Evolutionary conservation across 2,888 invertebrate genomes (phyloP), one percentile per base, ranked within the genome.

Genomic region (Strigamia crassipes): DNA sequence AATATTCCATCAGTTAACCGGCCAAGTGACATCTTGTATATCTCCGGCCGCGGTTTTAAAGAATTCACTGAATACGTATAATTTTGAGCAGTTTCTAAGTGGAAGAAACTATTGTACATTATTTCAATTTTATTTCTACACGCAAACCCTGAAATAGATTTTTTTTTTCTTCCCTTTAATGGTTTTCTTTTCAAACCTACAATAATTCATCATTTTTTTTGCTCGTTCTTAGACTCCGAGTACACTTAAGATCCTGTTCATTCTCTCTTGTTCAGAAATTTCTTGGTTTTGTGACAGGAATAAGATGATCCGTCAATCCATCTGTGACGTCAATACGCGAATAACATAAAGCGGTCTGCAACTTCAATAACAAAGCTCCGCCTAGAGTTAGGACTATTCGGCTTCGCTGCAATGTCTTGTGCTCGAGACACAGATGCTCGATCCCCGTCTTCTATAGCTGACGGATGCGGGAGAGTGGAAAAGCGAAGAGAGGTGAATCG

Each of bases 341-440:
- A 27, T 23, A 73, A 73, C 73, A 73, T 27, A 73, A 73, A 23
- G 27, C 73, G 73, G 73, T 73, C 27, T 73, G 73, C 73, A 73
- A 73, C 73, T 73, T 31, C 31, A 73, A 73, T 73, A 73, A 73
- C 73, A 73, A 73, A 73, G 73, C 73, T 73, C 73, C 73, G 73
- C 73, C 73, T 73, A 12, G 31, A 73, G 73, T 31, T 73, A 73
- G 31, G 73, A 31, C 73, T 73, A 73, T 73, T 73, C 73, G 73
- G 73, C 73, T 73, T 73, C 73, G 13, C 73, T 73, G 73, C 73
- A 31, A 13, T n/a, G 73, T 73, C 73, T 23, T 31, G 66, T n/a
- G 18, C 73, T 31, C 23, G n/a, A 73, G 73, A 73, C 73, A 73
- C 73, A 73, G 73, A 73, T 73, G 73, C 73, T 73, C 10, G 73